These are phyloP conservation scores for Ploceus nigricollis DNA, from an alignment of 2,113 vertebrate species.

Conservation along the genomic window DNA sequence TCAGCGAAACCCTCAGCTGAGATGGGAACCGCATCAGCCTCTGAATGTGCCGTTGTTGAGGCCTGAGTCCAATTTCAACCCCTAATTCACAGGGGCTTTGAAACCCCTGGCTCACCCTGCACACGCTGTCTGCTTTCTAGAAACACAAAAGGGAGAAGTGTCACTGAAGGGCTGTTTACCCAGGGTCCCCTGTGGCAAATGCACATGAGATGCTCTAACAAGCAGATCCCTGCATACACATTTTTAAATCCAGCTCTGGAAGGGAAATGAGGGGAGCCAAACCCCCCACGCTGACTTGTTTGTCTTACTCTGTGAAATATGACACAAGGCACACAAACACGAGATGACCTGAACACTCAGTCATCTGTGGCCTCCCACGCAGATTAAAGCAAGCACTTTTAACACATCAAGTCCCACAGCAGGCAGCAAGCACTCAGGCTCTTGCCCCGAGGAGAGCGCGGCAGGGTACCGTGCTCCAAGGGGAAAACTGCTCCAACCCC, in stretches of 20 bases:
- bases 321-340: neutral
- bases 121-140: neutral
- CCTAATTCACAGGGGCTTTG: neutral
- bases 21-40: neutral
- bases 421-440: neutral
- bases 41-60: neutral
- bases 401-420: neutral
- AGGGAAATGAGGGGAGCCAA: neutral
- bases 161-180: neutral
- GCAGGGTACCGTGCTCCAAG: neutral
- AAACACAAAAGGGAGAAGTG: neutral
- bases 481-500: neutral
- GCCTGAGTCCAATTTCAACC: neutral
- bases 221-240: neutral
- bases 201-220: neutral
- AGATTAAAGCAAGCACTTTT: neutral
- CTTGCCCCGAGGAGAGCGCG: rapidly evolving
- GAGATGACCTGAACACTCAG: neutral
- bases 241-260: neutral
- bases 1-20: neutral
- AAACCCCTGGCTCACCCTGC: neutral
- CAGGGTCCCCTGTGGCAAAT: neutral
- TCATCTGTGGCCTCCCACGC: neutral
- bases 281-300: neutral
- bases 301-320: neutral